Conservation (phyloP, 2,113 vertebrate species). For the Seriola aureovittata region DNA sequence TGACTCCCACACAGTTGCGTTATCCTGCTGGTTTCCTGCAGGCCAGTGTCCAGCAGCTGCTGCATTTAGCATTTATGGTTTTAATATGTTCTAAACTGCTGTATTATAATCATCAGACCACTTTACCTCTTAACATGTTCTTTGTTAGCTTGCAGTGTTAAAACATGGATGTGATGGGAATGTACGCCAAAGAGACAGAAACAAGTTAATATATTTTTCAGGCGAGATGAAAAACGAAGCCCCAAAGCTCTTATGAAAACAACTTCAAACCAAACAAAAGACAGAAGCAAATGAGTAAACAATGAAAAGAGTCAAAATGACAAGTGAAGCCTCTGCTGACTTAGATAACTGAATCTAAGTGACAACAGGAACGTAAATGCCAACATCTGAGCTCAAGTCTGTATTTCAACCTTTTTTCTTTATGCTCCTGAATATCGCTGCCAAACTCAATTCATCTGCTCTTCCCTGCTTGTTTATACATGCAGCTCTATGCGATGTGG, state of each 20-base stretch:
- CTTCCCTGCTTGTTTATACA: constrained; percentile 30
- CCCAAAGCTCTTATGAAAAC: constrained; percentile 15
- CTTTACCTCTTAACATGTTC: constrained; percentile 6
- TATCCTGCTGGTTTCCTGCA: constrained; percentile 35
- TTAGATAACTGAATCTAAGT: constrained; percentile 17
- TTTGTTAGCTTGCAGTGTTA: constrained; percentile 20
- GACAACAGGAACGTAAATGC: constrained; percentile 8
- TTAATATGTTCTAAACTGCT: constrained; percentile 31
- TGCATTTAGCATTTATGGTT: constrained; percentile 35
- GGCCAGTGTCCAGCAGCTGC: constrained; percentile 30
- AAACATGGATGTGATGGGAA: constrained; percentile 4
- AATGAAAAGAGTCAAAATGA: constrained; percentile 29
- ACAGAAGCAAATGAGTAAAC: constrained; percentile 32
- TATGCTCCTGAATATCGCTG: not conserved
- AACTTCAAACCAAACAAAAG: constrained; percentile 45
- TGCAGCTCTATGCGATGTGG: constrained; percentile 8
- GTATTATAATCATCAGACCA: not conserved
- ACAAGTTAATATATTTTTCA: constrained; percentile 30
- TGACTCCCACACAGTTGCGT: constrained; percentile 36
- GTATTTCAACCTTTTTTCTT: constrained; percentile 4
- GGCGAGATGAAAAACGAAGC: constrained; percentile 30
- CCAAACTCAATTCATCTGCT: constrained; percentile 5
- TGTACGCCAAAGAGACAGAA: constrained; percentile 2
- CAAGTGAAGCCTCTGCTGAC: constrained; percentile 24
- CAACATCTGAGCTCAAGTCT: not conserved